Evolutionary conservation across 2,113 vertebrate species (phyloP).

Genomic region (Plestiodon gilberti): DNA sequence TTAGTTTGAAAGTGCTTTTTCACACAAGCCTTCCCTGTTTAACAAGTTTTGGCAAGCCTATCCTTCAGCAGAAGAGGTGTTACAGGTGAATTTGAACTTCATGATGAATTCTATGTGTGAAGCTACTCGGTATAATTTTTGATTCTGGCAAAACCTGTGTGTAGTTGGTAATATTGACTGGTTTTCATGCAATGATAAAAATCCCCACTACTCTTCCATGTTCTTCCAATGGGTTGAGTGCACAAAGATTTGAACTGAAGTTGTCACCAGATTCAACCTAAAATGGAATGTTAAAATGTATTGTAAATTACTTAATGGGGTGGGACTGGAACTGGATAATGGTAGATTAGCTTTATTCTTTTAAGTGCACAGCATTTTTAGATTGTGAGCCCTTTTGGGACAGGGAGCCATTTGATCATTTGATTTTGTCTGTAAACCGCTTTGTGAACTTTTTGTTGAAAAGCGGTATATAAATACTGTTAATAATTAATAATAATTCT

Average conservation of each 20-base stretch:
- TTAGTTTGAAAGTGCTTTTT: constrained; percentile 96
- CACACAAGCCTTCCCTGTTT: constrained; percentile 93
- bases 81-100: constrained; percentile 82
- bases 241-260: background rate
- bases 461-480: no score
- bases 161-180: background rate
- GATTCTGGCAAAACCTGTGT: background rate
- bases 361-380: background rate
- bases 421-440: no score
- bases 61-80: constrained; percentile 83
- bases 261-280: background rate
- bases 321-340: background rate
- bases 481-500: no score
- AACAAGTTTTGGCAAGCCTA: constrained; percentile 97
- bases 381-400: no score
- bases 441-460: no score
- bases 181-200: background rate
- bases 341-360: background rate
- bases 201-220: background rate
- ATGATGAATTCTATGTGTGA: constrained; percentile 23
- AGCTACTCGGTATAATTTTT: constrained; percentile 10
- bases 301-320: background rate
- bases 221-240: background rate
- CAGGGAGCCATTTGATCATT: no score
- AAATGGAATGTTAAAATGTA: background rate